Base-by-base conservation (phyloP, 2,888 invertebrate genomes). In the Gerris lacustris region DNA sequence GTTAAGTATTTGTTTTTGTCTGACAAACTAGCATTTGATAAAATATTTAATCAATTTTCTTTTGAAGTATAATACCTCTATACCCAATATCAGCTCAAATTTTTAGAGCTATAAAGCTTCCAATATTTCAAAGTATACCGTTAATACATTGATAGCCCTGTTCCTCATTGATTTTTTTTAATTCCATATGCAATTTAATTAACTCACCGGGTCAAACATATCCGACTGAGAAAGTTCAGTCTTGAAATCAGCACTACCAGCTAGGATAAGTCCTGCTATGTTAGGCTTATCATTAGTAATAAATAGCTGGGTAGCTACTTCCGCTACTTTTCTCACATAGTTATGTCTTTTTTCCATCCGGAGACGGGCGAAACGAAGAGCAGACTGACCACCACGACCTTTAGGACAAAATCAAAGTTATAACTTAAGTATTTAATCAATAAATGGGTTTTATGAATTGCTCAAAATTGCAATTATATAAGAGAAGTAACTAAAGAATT, bases 321-420 rank as follows among this genome's bases (percentile, higher is more conserved):
- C 95, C 9, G 95, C 94, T 73, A 99, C 99, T 84, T 99, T 99
- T 73, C 99, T 86, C 72, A 99, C 97, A 81, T 99, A 99, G 82
- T 99, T 99, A 85, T 99, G 99, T 73, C 99, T 86, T 80, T 99
- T 99, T 84, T 99, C 99, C 96, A 99, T 97, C 78, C 99, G 88
- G 76, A 99, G 86, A 83, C 99, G 94, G 17, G 99, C 99, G 83
- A 99, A 99, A 89, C 99, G 97, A 75, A 99, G 83, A 62, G 99
- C 99, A 6, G 99, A 99, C 83, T 99, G 99, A 87, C 99, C 99
- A 84, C 99, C 99, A 81, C 99, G 90, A 17, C 87, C 87, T 87
- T 76, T 70, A 72, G 76, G 11, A 66, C 11, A 62, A 11, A 62
- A 62, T 15, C n/a, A 62, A 62, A 62, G n/a, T 15, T 31, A 31